phyloP scores from a whole-genome alignment of 2,797 vertebrate genomes.

The Ceryle rudis region DNA sequence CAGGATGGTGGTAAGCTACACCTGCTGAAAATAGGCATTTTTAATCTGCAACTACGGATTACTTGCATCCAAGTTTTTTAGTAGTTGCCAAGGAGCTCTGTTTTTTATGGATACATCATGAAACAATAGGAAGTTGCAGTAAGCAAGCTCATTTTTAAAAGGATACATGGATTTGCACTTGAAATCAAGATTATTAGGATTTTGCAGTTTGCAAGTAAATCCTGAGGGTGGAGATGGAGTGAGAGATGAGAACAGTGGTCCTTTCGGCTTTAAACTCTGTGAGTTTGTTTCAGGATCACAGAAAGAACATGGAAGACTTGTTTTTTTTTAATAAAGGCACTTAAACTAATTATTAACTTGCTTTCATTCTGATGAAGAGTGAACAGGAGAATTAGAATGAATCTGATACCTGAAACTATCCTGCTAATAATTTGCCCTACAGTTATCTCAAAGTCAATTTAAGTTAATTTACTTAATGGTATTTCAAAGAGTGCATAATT shows the following conservation, averaged over 20 bases:
- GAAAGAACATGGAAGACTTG: background rate
- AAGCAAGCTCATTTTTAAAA: background rate
- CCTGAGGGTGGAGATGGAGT: background rate
- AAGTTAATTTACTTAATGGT: conserved; percentile 56
- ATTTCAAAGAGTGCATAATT: conserved; percentile 50
- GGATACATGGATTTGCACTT: background rate
- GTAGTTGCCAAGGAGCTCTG: background rate
- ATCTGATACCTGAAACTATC: conserved; percentile 17
- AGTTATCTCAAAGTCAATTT: conserved; percentile 40
- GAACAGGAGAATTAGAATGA: background rate
- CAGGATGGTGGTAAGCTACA: background rate
- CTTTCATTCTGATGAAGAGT: background rate
- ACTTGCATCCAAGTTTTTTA: background rate
- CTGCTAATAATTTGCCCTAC: conserved; percentile 15
- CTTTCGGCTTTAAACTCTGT: background rate
- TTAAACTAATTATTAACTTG: conserved; percentile 12
- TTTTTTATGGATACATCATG: background rate
- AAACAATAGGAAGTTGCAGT: background rate
- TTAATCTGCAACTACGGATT: background rate
- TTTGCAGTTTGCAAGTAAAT: background rate
- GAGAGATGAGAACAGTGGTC: background rate
- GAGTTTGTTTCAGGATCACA: background rate
- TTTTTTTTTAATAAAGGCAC: background rate
- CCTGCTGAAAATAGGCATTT: background rate
- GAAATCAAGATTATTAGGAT: background rate